Evolutionary conservation across 2,888 invertebrate species (phyloP).

Genomic region (Nephrotoma guestfalica): DNA sequence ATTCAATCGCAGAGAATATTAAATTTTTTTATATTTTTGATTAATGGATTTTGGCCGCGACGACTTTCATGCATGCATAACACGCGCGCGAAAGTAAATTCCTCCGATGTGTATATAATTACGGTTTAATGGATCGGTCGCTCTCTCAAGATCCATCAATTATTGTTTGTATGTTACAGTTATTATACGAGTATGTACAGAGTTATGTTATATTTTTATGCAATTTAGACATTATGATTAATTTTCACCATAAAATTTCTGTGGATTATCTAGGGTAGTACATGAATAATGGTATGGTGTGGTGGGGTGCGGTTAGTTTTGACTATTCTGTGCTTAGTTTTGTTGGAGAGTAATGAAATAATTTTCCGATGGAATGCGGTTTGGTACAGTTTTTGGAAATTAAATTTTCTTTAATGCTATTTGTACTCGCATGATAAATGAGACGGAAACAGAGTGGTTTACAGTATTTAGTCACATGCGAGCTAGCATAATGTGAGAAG

Average conservation of each 20-base stretch:
- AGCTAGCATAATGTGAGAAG: no score
- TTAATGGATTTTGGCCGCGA: not conserved
- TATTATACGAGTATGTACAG: not conserved
- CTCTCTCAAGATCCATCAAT: not conserved
- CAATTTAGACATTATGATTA: not conserved
- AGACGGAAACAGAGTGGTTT: no score
- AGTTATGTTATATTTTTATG: not conserved
- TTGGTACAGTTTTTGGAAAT: not conserved
- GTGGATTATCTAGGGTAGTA: not conserved
- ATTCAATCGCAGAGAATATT: not conserved
- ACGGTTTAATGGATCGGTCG: not conserved
- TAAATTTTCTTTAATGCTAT: no score
- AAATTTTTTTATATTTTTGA: not conserved
- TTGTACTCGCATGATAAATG: no score
- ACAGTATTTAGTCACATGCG: no score
- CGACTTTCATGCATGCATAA: not conserved
- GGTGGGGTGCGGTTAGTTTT: not conserved
- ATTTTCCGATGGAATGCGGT: not conserved
- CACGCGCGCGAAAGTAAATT: not conserved
- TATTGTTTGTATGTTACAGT: not conserved
- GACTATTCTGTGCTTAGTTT: not conserved
- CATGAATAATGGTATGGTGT: not conserved
- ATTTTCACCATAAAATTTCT: not conserved
- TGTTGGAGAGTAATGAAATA: not conserved
- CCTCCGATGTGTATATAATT: not conserved